Percentiles rank a stretch among this genome's conserved stretches.
These are phyloP conservation scores for Apodemia mormo DNA, from an alignment of 2,888 invertebrate species.

Conservation along the genomic window DNA sequence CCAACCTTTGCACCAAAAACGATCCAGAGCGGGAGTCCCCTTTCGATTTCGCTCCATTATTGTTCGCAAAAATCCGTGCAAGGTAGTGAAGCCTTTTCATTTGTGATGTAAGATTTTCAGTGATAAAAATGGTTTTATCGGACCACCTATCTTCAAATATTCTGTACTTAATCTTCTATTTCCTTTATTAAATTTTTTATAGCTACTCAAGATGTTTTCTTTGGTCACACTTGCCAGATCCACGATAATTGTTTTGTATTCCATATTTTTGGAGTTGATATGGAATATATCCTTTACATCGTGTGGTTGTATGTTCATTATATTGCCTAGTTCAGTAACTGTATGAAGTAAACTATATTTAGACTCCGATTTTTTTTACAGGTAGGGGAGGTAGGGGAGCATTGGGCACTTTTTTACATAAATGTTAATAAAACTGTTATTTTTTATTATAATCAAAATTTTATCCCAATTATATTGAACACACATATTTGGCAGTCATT, in stretches of 20 bases:
- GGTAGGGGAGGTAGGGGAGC: not conserved
- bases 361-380: not conserved
- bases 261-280: not conserved
- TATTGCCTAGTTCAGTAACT: not conserved
- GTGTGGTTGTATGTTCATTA: not conserved
- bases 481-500: no score
- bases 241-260: not conserved
- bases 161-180: not conserved
- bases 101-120: conserved; percentile 4
- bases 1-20: no score
- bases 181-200: not conserved
- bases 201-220: not conserved
- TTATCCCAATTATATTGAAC: no score
- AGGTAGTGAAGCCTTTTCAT: conserved; percentile 4
- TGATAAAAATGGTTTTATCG: not conserved
- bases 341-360: not conserved
- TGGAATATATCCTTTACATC: not conserved
- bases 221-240: not conserved
- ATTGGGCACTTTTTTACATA: no score
- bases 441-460: no score
- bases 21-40: no score
- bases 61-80: not conserved
- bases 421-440: no score
- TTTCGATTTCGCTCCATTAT: no score
- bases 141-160: not conserved